Evolutionary conservation across 1,140 invertebrate species (phyloP).

Genomic region (Lycorma delicatula): DNA sequence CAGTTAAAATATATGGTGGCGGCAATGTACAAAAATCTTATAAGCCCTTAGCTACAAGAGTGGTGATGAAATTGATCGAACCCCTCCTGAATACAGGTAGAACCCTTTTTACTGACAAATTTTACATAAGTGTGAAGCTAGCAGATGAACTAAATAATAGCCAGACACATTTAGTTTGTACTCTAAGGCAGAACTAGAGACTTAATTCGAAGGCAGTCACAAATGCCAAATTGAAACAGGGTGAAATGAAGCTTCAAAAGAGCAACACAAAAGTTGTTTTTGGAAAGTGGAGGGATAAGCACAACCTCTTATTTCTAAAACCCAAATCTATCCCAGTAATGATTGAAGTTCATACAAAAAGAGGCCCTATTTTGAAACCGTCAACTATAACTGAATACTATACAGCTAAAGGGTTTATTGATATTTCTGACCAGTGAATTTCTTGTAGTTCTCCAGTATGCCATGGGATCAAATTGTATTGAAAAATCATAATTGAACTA

Average conservation of each 20-base stretch:
- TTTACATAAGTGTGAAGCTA: constrained; percentile 24
- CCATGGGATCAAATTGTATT: background rate
- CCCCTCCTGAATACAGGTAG: constrained; percentile 23
- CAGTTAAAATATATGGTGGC: constrained; percentile 31
- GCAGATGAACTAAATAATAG: constrained; percentile 22
- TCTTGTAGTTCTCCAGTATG: background rate
- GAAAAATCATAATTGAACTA: background rate
- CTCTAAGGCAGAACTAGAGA: constrained; percentile 9
- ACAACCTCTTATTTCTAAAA: background rate
- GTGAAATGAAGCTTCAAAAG: background rate
- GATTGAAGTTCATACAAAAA: background rate
- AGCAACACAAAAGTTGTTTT: background rate
- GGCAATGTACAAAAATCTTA: constrained; percentile 15
- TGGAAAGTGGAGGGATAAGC: background rate
- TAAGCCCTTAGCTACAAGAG: constrained; percentile 16
- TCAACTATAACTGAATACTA: background rate
- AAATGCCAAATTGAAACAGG: background rate
- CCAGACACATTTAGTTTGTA: constrained; percentile 25
- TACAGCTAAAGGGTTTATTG: background rate
- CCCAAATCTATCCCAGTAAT: background rate
- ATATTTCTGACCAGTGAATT: background rate
- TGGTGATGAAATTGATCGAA: constrained; percentile 22
- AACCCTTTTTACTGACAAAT: constrained; percentile 28
- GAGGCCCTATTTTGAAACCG: background rate
- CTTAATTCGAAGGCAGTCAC: background rate